phyloP scores from a whole-genome alignment of 2,888 invertebrate species.

The Lepetodrilus schrolli region DNA sequence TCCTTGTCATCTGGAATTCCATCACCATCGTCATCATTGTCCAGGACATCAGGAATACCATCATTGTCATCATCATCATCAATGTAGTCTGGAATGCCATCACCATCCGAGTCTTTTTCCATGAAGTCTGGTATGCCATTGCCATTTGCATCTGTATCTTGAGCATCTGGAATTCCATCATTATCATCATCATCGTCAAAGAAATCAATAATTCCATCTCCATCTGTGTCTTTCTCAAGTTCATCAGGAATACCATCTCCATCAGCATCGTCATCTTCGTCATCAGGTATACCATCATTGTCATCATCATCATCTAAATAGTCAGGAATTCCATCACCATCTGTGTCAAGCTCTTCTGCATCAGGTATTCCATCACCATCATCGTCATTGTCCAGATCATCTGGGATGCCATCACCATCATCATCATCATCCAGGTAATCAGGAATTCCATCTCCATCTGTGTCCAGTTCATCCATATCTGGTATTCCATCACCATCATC shows the following conservation, averaged over 20 bases:
- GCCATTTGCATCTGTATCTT: slow-evolving; percentile 49
- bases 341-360: slow-evolving; percentile 50
- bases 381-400: slow-evolving; percentile 59
- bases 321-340: slow-evolving; percentile 67
- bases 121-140: slow-evolving; percentile 50
- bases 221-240: slow-evolving; percentile 54
- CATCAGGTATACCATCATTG: slow-evolving; percentile 62
- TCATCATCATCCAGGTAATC: slow-evolving; percentile 62
- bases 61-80: slow-evolving; percentile 53
- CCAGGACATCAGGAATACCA: slow-evolving; percentile 61
- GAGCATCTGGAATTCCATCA: slow-evolving; percentile 50
- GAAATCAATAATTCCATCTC: slow-evolving; percentile 65
- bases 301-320: slow-evolving; percentile 50
- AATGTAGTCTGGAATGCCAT: slow-evolving; percentile 55
- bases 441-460: slow-evolving; percentile 71
- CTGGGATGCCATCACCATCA: slow-evolving; percentile 68
- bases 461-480: slow-evolving; percentile 55
- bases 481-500: slow-evolving; percentile 61
- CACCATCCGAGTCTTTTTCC: slow-evolving; percentile 54
- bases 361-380: slow-evolving; percentile 60
- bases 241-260: slow-evolving; percentile 65
- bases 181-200: slow-evolving; percentile 55
- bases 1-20: slow-evolving; percentile 41
- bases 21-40: slow-evolving; percentile 45
- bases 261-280: slow-evolving; percentile 65